Base-by-base conservation (phyloP, 2,113 vertebrate genomes). In the Boleophthalmus pectinirostris region DNA sequence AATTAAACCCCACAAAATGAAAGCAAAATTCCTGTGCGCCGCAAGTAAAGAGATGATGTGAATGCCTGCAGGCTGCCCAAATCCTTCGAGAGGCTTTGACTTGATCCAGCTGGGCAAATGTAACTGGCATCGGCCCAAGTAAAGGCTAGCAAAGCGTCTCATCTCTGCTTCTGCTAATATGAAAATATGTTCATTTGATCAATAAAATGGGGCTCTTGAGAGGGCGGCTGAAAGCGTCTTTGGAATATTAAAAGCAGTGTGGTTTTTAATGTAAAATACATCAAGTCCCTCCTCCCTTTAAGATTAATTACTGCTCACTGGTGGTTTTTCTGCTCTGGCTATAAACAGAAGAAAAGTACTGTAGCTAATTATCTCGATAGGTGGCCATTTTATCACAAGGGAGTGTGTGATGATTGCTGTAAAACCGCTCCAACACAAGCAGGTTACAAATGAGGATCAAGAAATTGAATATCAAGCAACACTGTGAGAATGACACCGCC, bases 341-440 rank as follows among this genome's bases (percentile, higher is more conserved):
- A 75, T 88, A 85, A 90, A 84, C 79, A 83, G 77, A 66, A 77
- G 82, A 74, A 85, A 86, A 88, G 77, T 21, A 78, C 61, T 21
- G 56, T 69, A 15, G 75, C 71, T 88, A 82, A 88, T 91, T 91
- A 90, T 88, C 83, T 85, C 78, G 3, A 82, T 87, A 73, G 87
- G 90, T 85, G 82, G 78, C 84, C 82, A 72, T 88, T 85, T 89
- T 85, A 81, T 80, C 78, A 74, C 75, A 9, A 74, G 75, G 80
- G 82, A 85, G 72, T 73, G 58, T 58, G 63, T 72, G 80, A 85
- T 85, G 75, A 82, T 84, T 72, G 77, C 72, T 74, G 79, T 79
- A 79, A 78, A 85, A 75, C 68, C 35, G 68, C 70, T 87, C 16
- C 3, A 74, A 68, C 69, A 66, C 75, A 64, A 68, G 78, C 73